A percentile compares a stretch with the other conserved stretches of the same genome.
These are phyloP conservation scores for Dinothrombium tinctorium DNA, from an alignment of 1,140 invertebrate genomes.

Conservation along the genomic window DNA sequence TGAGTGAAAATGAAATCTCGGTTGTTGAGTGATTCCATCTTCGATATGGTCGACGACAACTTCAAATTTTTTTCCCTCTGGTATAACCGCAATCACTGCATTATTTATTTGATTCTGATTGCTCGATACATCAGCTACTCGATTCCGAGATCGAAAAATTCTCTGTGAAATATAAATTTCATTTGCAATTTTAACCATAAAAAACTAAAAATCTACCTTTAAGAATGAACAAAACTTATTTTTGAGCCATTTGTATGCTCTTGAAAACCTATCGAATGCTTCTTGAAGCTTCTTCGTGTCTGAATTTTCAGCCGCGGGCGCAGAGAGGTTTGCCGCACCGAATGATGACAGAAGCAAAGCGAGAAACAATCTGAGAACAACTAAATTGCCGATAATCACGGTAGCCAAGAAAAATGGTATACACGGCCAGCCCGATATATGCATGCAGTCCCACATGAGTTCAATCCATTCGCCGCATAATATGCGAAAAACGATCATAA, in stretches of 20 bases:
- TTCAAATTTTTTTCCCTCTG: slow-evolving; percentile 54
- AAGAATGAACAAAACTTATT: slow-evolving; percentile 2
- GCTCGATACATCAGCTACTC: slow-evolving; percentile 59
- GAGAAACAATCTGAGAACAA: slow-evolving; percentile 95
- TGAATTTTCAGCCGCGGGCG: slow-evolving; percentile 21
- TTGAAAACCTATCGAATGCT: slow-evolving; percentile 73
- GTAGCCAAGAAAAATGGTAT: slow-evolving; percentile 53
- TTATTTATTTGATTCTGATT: slow-evolving; percentile 30
- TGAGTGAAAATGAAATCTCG: no score
- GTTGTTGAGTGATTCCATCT: slow-evolving; percentile 31
- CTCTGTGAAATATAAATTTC: background rate
- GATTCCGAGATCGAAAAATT: slow-evolving; percentile 67
- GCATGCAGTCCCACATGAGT: slow-evolving; percentile 96
- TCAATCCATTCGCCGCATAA: slow-evolving; percentile 99
- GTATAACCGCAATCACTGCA: slow-evolving; percentile 22
- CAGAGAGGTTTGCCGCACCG: slow-evolving; percentile 71
- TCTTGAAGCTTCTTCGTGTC: slow-evolving; percentile 96
- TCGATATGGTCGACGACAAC: slow-evolving; percentile 36
- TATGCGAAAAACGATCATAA: slow-evolving; percentile 95
- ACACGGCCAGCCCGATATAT: slow-evolving; percentile 60
- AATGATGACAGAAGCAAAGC: slow-evolving; percentile 94
- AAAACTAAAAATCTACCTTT: no score
- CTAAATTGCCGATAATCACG: slow-evolving; percentile 90
- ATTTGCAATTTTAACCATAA: slow-evolving; percentile 3
- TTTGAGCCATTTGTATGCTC: slow-evolving; percentile 73